Evolutionary conservation across 2,113 vertebrate species (phyloP), one percentile per base, ranked within the genome.

Genomic region (Formicarius rufipectus): DNA sequence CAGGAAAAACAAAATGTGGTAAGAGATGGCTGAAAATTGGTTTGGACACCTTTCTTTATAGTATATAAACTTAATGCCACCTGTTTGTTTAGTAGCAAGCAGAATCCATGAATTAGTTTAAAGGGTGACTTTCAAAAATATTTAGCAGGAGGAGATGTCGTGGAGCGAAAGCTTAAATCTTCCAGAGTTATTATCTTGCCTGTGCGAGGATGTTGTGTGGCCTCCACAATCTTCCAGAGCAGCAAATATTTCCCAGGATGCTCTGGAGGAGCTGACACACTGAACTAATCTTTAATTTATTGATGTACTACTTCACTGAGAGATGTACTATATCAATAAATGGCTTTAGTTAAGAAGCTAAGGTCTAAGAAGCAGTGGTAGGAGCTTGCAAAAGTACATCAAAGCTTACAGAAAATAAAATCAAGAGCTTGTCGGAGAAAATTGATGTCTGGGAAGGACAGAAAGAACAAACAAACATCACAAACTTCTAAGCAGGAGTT

Each of bases 201-300:
- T 68, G 40, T n/a, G 47, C 2, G 21, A 97, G 73, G 84, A 71
- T 53, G 74, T 88, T 96, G 81, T 33, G 12, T 87, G 92, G 96
- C 90, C 96, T 96, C 92, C 67, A 86, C 10, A n/a, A 55, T 76
- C 87, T 68, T 77, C 90, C 60, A 28, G 83, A 97, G 93, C 62
- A 87, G 92, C 77, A 95, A 96, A 89, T 28, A 14, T 89, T 93
- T 95, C 97, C 97, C 97, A 92, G 90, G 94, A 95, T 96, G 93
- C 92, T 97, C 66, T 75, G 75, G 72, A 66, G 97, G 87, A 95
- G 83, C 96, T 96, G 96, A 95, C 94, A 97, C 47, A 42, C 89
- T 84, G 94, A 97, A 97, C 97, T 97, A 90, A 98, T 97, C 98
- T 98, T 98, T 98, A 97, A 96, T 97, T 96, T 97, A 98, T 97